phyloP scores from a whole-genome alignment of 2,888 invertebrate genomes.

The Plusia festucae region DNA sequence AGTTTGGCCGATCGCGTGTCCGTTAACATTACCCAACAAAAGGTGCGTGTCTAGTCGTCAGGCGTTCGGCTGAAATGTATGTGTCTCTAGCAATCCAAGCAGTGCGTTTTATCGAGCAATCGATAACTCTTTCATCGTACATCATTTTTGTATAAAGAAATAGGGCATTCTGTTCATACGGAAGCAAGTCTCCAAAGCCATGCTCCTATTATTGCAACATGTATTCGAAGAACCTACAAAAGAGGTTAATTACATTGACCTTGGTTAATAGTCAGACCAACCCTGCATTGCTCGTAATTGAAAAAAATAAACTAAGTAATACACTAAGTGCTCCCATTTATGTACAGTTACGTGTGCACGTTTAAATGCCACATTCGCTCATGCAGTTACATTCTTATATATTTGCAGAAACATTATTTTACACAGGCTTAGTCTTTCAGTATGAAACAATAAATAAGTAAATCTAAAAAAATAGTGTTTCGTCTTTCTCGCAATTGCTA shows the following conservation, averaged over 20 bases:
- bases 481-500: too few species aligned
- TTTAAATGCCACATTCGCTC: neutral
- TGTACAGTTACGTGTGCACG: neutral
- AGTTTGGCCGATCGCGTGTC: conserved; percentile 77
- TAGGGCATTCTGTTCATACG: neutral
- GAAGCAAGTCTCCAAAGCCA: conserved; percentile 14
- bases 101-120: conserved; percentile 75
- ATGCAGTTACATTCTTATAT: neutral
- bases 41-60: conserved; percentile 74
- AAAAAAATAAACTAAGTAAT: neutral
- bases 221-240: neutral
- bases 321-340: neutral
- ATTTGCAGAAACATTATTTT: neutral
- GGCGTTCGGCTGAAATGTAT: conserved; percentile 73
- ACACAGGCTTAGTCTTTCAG: too few species aligned
- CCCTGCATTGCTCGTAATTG: conserved; percentile 2
- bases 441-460: too few species aligned
- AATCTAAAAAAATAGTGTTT: too few species aligned
- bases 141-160: neutral
- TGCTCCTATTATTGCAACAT: neutral
- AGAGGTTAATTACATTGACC: neutral
- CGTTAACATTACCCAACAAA: conserved; percentile 63
- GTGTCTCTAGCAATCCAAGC: conserved; percentile 61
- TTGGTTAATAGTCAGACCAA: neutral
- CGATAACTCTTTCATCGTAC: conserved; percentile 59